Evolutionary conservation across 2,888 invertebrate species (phyloP), one percentile per base, ranked within the genome.

Genomic region (Pheosia tremula): DNA sequence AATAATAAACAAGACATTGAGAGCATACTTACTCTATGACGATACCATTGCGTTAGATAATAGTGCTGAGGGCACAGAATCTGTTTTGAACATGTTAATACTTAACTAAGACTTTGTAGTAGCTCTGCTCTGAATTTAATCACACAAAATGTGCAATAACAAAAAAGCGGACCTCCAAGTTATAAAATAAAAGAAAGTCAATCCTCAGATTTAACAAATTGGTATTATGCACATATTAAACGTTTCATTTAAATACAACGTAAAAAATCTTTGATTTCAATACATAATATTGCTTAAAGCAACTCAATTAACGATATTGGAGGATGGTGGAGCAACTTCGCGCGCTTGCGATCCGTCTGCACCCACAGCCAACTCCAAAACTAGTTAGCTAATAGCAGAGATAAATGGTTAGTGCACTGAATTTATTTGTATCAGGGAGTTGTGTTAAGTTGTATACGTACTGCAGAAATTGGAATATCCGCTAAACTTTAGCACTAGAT

Each of bases 381-480:
- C 79, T 82, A 80, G 83, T 83, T 81, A 80, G 80, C 78, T 81
- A 84, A 84, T 79, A 82, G 80, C 75, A 65, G 66, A 81, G 80
- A 80, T 81, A 78, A 82, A 83, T 81, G 75, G 69, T 64, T 63
- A 70, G 74, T 74, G 67, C 65, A 64, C 66, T 52, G 65, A 68
- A 73, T 69, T 64, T 72, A 69, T 77, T 71, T 76, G 71, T 74
- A 67, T 68, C 55, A 37, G 59, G 60, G 64, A 69, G 59, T 65
- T 64, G 66, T 65, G 62, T 63, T 60, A 74, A 76, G 66, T 64
- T 63, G 47, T n/a, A 47, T 47, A 41, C 6, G 6, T 41, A 47
- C 47, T 58, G 50, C 64, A 9, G 56, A 61, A 64, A 66, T 62
- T 60, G 61, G 24, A 56, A 39, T 58, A 56, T 63, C 39, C 39